A percentile compares a stretch with the other conserved stretches of the same genome.
Evolutionary conservation across 2,888 invertebrate species (phyloP).

Genomic region (Lumbricus terrestris): DNA sequence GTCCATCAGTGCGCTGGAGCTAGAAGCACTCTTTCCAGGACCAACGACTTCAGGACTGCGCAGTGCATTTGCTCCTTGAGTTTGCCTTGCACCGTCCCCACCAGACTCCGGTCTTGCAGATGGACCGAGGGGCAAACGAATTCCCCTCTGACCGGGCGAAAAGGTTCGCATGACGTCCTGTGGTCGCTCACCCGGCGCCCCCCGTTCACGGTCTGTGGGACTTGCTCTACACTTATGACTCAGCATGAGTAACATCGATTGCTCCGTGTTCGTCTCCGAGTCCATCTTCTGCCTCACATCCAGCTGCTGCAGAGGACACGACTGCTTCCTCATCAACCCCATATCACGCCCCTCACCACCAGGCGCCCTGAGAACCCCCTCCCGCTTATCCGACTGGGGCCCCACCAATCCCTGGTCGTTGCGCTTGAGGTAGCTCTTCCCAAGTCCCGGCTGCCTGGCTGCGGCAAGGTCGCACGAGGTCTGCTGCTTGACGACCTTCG

Average conservation of each 20-base stretch:
- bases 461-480: background rate
- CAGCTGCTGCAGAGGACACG: background rate
- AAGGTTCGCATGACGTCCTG: background rate
- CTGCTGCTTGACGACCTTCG: background rate
- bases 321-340: background rate
- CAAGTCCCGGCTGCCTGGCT: background rate
- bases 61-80: background rate
- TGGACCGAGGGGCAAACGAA: background rate
- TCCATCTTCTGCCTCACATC: background rate
- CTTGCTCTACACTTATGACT: background rate
- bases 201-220: background rate
- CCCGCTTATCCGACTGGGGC: background rate
- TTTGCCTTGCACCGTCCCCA: background rate
- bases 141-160: background rate
- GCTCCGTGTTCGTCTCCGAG: background rate
- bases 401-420: background rate
- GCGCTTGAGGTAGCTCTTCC: background rate
- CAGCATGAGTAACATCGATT: background rate
- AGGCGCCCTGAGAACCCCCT: background rate
- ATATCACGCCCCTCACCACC: background rate
- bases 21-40: background rate
- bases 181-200: background rate
- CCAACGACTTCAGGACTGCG: background rate
- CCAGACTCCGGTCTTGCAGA: background rate
- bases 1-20: background rate